Base-by-base conservation (phyloP, 2,113 vertebrate genomes). In the Nestor notabilis region DNA sequence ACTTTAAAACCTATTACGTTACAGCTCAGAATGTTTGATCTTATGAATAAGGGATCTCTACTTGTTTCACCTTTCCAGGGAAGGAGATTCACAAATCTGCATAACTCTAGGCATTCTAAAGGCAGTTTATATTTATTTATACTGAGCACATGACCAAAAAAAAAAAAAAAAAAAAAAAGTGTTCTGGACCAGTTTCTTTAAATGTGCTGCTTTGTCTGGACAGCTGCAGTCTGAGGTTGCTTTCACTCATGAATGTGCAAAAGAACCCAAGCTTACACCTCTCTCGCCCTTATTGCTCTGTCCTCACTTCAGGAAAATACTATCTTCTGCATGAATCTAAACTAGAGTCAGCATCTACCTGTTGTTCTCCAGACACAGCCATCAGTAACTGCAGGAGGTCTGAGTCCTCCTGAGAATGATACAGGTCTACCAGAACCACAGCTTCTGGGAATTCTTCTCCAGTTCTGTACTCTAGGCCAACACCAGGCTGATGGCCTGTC, bases 51-150 rank as follows among this genome's bases (percentile, higher is more conserved):
- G 7, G 66, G 70, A 76, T 80, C 87, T 83, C 70, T 87, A 49
- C 20, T 89, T 61, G 4, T 85, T 96, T 97, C 81, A 52, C 61
- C 52, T 95, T 95, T 79, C 29, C 20, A 81, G 56, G 70, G 79
- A 80, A 92, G 56, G 63, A 83, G 55, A 78, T 83, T 90, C 95
- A 74, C 6, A 29, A 58, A 74, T 89, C 46, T 81, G 68, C 43
- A 60, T 63, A 93, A 80, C 29, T 83, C 66, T 37, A 81, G 86
- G 47, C 27, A 92, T 81, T 83, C 39, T 70, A 24, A 83, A 63
- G 93, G 68, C 5, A 47, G 28, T 63, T 74, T 88, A 58, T 93
- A 77, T 72, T 94, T 96, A 85, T 94, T 95, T 90, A 89, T 89
- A 27, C 27, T 39, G 55, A 84, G 46, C 5, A 90, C 7, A 28